A percentile compares a stretch with the other conserved stretches of the same genome.
These are phyloP conservation scores for Leptinotarsa defecta DNA, from an alignment of 1,140 invertebrate species.

Conservation along the genomic window DNA sequence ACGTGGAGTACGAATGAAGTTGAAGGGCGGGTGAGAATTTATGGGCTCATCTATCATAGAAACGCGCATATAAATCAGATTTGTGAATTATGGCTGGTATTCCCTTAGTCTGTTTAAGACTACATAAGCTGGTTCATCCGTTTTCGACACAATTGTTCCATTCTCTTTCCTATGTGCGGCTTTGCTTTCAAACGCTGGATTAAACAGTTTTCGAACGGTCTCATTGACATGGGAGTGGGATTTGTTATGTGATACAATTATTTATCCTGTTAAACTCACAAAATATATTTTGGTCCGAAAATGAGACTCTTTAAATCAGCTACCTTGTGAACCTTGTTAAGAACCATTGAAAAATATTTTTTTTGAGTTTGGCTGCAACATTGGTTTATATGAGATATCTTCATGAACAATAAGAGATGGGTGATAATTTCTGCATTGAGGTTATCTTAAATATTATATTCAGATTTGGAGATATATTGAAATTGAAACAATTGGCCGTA, in stretches of 20 bases:
- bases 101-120: conserved; percentile 18
- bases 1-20: conserved; percentile 11
- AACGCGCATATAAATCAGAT: conserved; percentile 19
- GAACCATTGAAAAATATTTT: too few relatives aligned
- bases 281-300: too few relatives aligned
- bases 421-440: too few relatives aligned
- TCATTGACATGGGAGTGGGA: background rate
- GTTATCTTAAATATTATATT: too few relatives aligned
- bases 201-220: background rate
- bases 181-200: conserved; percentile 14
- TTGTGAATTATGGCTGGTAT: conserved; percentile 14
- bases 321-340: too few relatives aligned
- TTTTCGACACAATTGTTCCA: conserved; percentile 10
- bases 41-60: conserved; percentile 15
- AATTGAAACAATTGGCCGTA: too few relatives aligned
- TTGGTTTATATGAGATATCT: too few relatives aligned
- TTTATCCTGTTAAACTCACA: background rate
- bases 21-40: conserved; percentile 19
- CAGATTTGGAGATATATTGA: too few relatives aligned
- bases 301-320: too few relatives aligned
- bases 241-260: background rate
- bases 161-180: background rate
- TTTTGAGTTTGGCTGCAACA: too few relatives aligned
- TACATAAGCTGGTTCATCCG: conserved; percentile 20
- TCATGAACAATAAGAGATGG: too few relatives aligned